These are phyloP conservation scores for Apocrypta bakeri DNA, from an alignment of 1,140 invertebrate species.

Conservation along the genomic window DNA sequence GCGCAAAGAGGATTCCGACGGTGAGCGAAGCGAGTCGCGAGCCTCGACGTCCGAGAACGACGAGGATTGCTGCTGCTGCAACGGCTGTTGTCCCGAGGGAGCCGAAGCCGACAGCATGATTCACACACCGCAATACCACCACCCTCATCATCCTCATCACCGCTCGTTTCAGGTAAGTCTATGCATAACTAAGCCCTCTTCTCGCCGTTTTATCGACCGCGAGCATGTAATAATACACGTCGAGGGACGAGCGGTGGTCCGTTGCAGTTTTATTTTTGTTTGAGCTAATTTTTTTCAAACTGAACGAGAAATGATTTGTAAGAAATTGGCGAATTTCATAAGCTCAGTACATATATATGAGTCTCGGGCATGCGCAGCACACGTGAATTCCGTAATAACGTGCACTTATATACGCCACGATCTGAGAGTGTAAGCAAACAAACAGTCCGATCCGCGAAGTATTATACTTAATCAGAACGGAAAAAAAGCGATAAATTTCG, in stretches of 20 bases:
- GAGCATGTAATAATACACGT: no score
- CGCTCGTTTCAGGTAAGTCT: slow-evolving; percentile 77
- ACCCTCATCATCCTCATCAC: slow-evolving; percentile 75
- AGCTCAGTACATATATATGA: not conserved
- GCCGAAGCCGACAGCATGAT: slow-evolving; percentile 75
- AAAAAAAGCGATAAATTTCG: not conserved
- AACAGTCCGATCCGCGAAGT: not conserved
- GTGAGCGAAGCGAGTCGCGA: slow-evolving; percentile 57
- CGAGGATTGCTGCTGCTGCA: slow-evolving; percentile 59
- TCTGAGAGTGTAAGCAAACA: not conserved
- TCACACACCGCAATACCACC: slow-evolving; percentile 80
- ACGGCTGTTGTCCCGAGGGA: slow-evolving; percentile 6
- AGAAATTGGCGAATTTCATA: not conserved
- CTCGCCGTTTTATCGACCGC: no score
- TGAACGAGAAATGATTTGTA: no score
- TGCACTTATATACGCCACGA: not conserved
- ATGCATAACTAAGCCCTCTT: not conserved
- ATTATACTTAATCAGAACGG: not conserved
- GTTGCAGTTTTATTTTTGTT: no score
- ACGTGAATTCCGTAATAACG: no score
- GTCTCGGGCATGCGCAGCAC: no score
- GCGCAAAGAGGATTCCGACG: slow-evolving; percentile 60
- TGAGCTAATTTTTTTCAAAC: no score
- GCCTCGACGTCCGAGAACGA: slow-evolving; percentile 55
- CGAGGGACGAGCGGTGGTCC: no score